These are phyloP conservation scores for Lytechinus pictus DNA, from an alignment of 35 echinoderm and acorn worm genomes.

Conservation along the genomic window DNA sequence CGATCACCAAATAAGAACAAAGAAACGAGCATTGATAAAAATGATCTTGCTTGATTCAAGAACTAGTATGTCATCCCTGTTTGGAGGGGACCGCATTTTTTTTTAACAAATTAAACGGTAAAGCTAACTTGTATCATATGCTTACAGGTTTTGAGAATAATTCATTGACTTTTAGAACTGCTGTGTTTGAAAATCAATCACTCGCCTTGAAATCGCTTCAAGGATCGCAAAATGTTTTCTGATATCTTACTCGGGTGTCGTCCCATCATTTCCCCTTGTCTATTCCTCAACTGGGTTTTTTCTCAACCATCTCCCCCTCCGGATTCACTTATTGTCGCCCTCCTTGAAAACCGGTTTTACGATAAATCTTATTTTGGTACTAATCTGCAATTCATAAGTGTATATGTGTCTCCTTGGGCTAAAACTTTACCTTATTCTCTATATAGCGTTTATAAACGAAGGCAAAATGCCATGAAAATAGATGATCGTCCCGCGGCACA, in stretches of 20 bases:
- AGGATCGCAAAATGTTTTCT: slow-evolving; percentile 26
- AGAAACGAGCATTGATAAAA: background rate
- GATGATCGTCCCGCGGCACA: slow-evolving; percentile 28
- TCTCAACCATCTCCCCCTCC: slow-evolving; percentile 1
- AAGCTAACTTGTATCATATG: background rate
- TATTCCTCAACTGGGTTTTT: background rate
- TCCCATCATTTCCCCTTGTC: slow-evolving; percentile 28
- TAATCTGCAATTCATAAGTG: slow-evolving; percentile 55
- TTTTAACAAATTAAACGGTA: background rate
- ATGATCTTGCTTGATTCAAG: background rate
- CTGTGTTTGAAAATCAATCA: slow-evolving; percentile 43
- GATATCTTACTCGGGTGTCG: slow-evolving; percentile 5
- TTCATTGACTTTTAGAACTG: slow-evolving; percentile 36
- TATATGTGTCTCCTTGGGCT: slow-evolving; percentile 8
- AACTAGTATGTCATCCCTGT: background rate
- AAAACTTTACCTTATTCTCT: background rate
- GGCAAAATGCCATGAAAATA: slow-evolving; percentile 41
- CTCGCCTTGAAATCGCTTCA: slow-evolving; percentile 24
- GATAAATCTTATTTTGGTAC: slow-evolving; percentile 23
- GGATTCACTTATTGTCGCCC: slow-evolving; percentile 38
- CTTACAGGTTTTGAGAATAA: slow-evolving; percentile 24
- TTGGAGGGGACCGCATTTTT: background rate
- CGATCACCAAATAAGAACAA: background rate
- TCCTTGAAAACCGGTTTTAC: background rate
- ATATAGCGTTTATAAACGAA: background rate